These are phyloP conservation scores for Ectemnius lituratus DNA, from an alignment of 2,888 invertebrate genomes.

Conservation along the genomic window DNA sequence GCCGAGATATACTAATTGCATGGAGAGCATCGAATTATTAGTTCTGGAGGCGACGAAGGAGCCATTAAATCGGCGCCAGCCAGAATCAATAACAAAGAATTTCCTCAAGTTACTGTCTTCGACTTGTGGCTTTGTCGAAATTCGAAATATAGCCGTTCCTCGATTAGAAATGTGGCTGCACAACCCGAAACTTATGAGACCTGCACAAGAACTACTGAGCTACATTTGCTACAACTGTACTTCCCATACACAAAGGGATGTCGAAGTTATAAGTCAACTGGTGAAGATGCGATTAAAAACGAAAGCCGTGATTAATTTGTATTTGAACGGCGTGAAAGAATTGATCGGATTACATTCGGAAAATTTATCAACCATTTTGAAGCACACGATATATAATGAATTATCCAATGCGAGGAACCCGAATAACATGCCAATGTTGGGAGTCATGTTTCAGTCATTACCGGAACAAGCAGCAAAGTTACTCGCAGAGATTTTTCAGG, in stretches of 20 bases:
- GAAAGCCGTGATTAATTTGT: conserved; percentile 93
- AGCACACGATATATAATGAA: conserved; percentile 96
- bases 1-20: conserved; percentile 81
- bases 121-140: conserved; percentile 92
- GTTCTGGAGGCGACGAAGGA: conserved; percentile 93
- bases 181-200: conserved; percentile 95
- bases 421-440: conserved; percentile 95
- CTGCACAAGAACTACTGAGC: conserved; percentile 94
- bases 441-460: conserved; percentile 91
- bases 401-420: conserved; percentile 94
- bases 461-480: conserved; percentile 90
- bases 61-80: conserved; percentile 89
- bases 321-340: conserved; percentile 93
- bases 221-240: conserved; percentile 95
- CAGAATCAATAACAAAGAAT: conserved; percentile 92
- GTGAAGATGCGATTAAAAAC: conserved; percentile 95
- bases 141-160: conserved; percentile 87
- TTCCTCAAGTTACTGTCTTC: conserved; percentile 91
- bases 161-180: conserved; percentile 96
- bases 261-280: conserved; percentile 89
- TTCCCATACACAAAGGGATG: conserved; percentile 82
- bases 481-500: conserved; percentile 92
- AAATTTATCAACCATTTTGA: conserved; percentile 90
- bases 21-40: conserved; percentile 87
- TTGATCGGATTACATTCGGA: conserved; percentile 91